Conservation (phyloP, 2,113 vertebrate genomes). For the Gadus chalcogrammus region DNA sequence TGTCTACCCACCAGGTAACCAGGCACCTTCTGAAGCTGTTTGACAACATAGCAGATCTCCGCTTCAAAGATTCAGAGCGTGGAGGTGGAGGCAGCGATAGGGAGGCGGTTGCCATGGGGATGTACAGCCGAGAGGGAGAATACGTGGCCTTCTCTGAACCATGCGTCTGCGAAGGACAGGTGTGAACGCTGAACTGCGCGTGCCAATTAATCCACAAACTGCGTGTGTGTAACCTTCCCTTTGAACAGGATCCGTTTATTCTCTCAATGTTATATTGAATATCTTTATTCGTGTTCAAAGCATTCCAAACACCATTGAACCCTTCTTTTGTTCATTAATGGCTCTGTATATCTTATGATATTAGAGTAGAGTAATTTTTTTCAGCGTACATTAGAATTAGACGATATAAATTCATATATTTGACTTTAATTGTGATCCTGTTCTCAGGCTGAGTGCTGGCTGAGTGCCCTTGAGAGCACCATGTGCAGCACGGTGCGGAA, state of each 20-base stretch:
- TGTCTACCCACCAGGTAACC: conserved; percentile 61
- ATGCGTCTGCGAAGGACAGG: conserved; percentile 69
- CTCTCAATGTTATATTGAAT: too few relatives aligned
- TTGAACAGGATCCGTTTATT: too few relatives aligned
- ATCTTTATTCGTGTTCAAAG: too few relatives aligned
- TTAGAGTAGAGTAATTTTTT: too few relatives aligned
- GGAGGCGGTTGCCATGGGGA: conserved; percentile 55
- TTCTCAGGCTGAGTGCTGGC: conserved; percentile 66
- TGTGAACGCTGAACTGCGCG: conserved; percentile 23
- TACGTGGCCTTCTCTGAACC: conserved; percentile 67
- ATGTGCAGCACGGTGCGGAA: conserved; percentile 64
- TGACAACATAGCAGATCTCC: conserved; percentile 74
- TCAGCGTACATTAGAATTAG: not conserved
- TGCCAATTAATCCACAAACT: too few relatives aligned
- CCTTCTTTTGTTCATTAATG: too few relatives aligned
- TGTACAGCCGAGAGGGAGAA: conserved; percentile 76
- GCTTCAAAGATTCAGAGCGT: conserved; percentile 62
- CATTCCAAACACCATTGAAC: too few relatives aligned
- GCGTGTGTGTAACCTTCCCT: too few relatives aligned
- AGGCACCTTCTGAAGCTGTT: conserved; percentile 75
- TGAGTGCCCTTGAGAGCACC: conserved; percentile 63
- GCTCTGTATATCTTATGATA: too few relatives aligned
- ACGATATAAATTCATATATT: not conserved
- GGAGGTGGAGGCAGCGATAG: conserved; percentile 32
- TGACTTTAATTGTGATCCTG: not conserved